Evolutionary conservation across 2,888 invertebrate genomes (phyloP).

Genomic region (Apeira syringaria): DNA sequence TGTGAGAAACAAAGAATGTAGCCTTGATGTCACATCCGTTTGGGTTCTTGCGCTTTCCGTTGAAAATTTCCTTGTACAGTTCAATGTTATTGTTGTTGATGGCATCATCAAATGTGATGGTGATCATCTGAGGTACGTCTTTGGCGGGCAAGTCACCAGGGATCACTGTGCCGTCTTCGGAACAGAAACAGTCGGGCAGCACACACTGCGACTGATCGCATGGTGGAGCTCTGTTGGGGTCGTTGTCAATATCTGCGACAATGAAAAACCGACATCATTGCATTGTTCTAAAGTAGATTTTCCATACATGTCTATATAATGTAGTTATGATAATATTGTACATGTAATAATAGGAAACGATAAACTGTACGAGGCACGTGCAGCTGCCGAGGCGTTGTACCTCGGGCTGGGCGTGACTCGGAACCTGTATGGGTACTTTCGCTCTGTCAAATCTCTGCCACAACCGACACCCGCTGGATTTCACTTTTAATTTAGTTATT

Average conservation of each 20-base stretch:
- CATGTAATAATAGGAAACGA: conserved; percentile 20
- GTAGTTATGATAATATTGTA: neutral
- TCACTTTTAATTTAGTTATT: conserved; percentile 64
- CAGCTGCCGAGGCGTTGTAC: conserved; percentile 38
- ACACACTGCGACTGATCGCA: conserved; percentile 94
- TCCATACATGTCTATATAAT: no score
- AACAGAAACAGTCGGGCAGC: conserved; percentile 96
- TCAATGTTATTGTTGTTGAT: conserved; percentile 98
- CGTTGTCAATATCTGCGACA: conserved; percentile 93
- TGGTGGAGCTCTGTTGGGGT: conserved; percentile 95
- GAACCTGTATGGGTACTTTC: conserved; percentile 79
- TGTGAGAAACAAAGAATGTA: conserved; percentile 96
- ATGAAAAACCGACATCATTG: conserved; percentile 19
- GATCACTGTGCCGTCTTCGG: conserved; percentile 94
- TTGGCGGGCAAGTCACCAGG: conserved; percentile 92
- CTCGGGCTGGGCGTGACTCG: conserved; percentile 47
- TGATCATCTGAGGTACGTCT: conserved; percentile 97
- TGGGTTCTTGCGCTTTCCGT: conserved; percentile 94
- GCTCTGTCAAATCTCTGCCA: conserved; percentile 63
- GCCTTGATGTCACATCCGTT: conserved; percentile 97
- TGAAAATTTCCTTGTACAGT: conserved; percentile 96
- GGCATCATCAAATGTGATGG: conserved; percentile 96
- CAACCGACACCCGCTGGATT: conserved; percentile 64
- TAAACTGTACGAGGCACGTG: conserved; percentile 33
- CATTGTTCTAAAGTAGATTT: no score